Evolutionary conservation across 2,797 vertebrate genomes (phyloP).

Genomic region (Siniperca scherzeri): DNA sequence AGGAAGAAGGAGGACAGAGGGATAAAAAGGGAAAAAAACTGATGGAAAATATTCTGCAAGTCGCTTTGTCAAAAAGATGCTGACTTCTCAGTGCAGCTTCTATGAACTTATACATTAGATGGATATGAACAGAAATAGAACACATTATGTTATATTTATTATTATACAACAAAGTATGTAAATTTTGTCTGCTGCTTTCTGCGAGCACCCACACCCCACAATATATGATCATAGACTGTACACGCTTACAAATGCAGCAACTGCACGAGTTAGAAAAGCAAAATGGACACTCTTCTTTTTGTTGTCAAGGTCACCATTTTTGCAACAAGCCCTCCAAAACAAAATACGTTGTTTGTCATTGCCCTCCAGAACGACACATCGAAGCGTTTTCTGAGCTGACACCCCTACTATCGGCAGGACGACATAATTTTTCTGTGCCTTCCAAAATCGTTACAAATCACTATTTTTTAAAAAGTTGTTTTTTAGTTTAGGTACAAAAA

Average conservation of each 20-base stretch:
- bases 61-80: background rate
- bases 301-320: background rate
- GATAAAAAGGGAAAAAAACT: background rate
- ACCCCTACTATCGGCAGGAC: background rate
- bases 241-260: background rate
- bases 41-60: slow-evolving; percentile 15
- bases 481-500: no score
- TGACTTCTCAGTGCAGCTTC: background rate
- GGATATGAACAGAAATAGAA: background rate
- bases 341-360: background rate
- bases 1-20: background rate
- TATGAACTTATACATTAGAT: background rate
- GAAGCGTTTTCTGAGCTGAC: background rate
- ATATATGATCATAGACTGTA: background rate
- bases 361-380: background rate
- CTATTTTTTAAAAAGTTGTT: no score
- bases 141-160: background rate
- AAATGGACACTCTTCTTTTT: background rate
- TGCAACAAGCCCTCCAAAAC: background rate
- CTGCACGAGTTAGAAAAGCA: background rate
- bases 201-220: background rate
- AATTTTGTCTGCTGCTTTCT: background rate
- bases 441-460: no score
- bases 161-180: background rate
- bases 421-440: background rate